These are phyloP conservation scores for Zaprionus ghesquierei DNA, from an alignment of 1,140 invertebrate genomes.

Conservation along the genomic window DNA sequence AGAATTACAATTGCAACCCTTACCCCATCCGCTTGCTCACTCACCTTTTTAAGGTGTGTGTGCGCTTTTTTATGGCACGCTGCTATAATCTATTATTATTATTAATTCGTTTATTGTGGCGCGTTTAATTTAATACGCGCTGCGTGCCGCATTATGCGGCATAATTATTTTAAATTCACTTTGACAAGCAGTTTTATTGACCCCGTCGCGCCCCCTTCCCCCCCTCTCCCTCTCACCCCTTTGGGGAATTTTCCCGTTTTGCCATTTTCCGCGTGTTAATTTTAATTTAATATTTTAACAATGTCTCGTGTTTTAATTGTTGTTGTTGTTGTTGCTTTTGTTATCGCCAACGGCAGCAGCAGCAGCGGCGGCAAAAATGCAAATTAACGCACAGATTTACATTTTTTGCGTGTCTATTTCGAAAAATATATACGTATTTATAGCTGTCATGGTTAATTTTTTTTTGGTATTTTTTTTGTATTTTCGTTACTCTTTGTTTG, in stretches of 20 bases:
- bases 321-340: constrained; percentile 39
- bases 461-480: no score
- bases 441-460: constrained; percentile 62
- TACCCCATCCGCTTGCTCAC: neutral
- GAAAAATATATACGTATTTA: constrained; percentile 75
- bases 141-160: constrained; percentile 65
- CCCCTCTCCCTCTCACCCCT: neutral
- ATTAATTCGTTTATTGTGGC: constrained; percentile 77
- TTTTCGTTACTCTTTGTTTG: constrained; percentile 33
- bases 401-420: constrained; percentile 60
- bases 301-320: constrained; percentile 74
- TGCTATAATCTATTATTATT: constrained; percentile 55
- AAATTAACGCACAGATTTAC: constrained; percentile 73
- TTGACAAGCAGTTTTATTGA: constrained; percentile 68
- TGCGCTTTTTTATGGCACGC: constrained; percentile 12
- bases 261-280: constrained; percentile 60
- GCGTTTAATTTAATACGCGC: constrained; percentile 80
- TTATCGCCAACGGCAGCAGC: constrained; percentile 38
- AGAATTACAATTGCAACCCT: neutral
- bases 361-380: constrained; percentile 66
- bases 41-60: constrained; percentile 35
- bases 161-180: constrained; percentile 82
- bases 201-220: neutral
- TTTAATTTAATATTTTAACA: constrained; percentile 82
- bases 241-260: neutral